Percentiles rank a stretch among this genome's conserved stretches.
These are phyloP conservation scores for Arenaria interpres DNA, from an alignment of 2,113 vertebrate genomes.

Conservation along the genomic window DNA sequence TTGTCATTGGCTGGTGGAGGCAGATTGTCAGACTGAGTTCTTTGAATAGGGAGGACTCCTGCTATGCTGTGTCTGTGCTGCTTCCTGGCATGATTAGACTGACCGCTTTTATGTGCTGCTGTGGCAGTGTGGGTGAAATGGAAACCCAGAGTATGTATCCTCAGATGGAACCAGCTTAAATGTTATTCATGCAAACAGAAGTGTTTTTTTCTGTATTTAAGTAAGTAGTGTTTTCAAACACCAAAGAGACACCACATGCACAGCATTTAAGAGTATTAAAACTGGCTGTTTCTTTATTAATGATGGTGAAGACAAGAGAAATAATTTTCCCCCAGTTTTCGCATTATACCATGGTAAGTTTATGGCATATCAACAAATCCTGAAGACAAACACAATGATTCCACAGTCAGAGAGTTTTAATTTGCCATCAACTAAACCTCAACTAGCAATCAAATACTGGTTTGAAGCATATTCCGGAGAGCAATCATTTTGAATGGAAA, in stretches of 20 bases:
- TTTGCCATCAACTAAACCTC: slow-evolving; percentile 1
- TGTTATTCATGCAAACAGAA: slow-evolving; percentile 94
- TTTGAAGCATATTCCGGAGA: background rate
- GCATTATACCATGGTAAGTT: slow-evolving; percentile 4
- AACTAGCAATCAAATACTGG: background rate
- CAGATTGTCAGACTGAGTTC: slow-evolving; percentile 94
- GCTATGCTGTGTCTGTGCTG: slow-evolving; percentile 98
- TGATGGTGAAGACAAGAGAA: slow-evolving; percentile 37
- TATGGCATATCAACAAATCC: slow-evolving; percentile 36
- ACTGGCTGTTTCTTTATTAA: slow-evolving; percentile 85
- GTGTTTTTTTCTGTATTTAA: slow-evolving; percentile 80
- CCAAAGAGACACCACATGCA: slow-evolving; percentile 89
- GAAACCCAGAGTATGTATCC: slow-evolving; percentile 94
- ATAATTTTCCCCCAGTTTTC: background rate
- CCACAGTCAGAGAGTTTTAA: slow-evolving; percentile 20
- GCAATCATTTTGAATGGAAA: background rate
- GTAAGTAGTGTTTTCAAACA: slow-evolving; percentile 85
- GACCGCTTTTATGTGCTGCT: slow-evolving; percentile 90
- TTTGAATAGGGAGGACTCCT: slow-evolving; percentile 96
- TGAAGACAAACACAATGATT: slow-evolving; percentile 37
- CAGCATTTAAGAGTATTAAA: slow-evolving; percentile 82
- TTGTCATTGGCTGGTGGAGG: slow-evolving; percentile 94
- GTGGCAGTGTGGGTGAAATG: slow-evolving; percentile 90
- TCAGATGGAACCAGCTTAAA: slow-evolving; percentile 91
- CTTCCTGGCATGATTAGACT: slow-evolving; percentile 90